phyloP scores from a whole-genome alignment of 2,113 vertebrate species.

The Cryptomyrus ogoouensis region DNA sequence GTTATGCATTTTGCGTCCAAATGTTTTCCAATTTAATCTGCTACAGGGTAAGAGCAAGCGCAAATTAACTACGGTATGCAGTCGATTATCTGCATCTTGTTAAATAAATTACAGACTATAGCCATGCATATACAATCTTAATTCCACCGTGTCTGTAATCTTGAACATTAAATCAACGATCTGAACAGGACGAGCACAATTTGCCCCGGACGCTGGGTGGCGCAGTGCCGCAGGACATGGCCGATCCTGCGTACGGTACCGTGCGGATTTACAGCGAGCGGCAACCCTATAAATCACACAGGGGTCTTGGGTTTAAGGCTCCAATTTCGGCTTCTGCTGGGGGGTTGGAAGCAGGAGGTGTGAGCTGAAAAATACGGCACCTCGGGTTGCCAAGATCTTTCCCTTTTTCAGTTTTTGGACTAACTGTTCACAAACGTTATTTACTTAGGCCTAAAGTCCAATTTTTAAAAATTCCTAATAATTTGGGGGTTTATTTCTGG shows the following conservation, averaged over 20 bases:
- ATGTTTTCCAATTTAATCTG: neutral
- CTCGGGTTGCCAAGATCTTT: neutral
- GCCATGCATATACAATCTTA: neutral
- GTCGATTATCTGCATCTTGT: neutral
- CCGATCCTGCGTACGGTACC: neutral
- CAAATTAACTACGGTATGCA: neutral
- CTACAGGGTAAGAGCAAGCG: neutral
- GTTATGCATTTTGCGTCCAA: neutral
- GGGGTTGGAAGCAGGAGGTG: neutral
- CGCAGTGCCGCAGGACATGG: neutral
- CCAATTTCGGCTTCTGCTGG: neutral
- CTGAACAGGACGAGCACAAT: neutral
- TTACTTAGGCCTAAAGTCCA: neutral
- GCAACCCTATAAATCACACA: neutral
- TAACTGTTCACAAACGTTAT: neutral
- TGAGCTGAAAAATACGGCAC: neutral
- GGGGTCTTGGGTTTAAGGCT: neutral
- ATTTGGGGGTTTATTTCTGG: neutral
- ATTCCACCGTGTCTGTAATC: neutral
- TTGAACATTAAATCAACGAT: neutral
- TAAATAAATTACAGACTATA: neutral
- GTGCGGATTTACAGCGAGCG: neutral
- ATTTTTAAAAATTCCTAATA: neutral
- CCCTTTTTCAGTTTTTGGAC: neutral
- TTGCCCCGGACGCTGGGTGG: neutral